Evolutionary conservation across 2,113 vertebrate genomes (phyloP), one percentile per base, ranked within the genome.

Genomic region (Isurus oxyrinchus): DNA sequence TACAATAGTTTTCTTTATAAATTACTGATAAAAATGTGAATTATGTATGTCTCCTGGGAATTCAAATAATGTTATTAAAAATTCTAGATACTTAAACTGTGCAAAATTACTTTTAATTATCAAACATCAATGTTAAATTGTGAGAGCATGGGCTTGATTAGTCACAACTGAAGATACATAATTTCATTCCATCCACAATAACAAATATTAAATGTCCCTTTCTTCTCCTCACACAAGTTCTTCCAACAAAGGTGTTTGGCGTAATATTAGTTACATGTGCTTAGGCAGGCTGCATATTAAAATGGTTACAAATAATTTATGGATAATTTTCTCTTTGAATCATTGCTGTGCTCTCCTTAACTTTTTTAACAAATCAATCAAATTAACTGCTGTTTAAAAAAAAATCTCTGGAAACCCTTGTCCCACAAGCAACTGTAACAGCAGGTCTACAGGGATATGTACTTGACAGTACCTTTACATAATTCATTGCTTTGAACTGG

Each of bases 281-380:
- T 63, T 63, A 40, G 59, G 90, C 59, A 63, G 40, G 59, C n/a
- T 94, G 90, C 27, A 94, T 40, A 16, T 94, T 63, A 63, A 94
- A 94, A 94, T 66, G 19, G 61, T 63, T 94, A 40, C 35, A 94
- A 94, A 94, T 63, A 63, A 66, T 66, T 94, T 40, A 94, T 94
- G 90, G 16, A 94, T 93, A 14, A 63, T 63, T 35, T 44, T 94
- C 90, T 94, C 59, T 63, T 94, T 66, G 35, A 94, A 94, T 5
- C n/a, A 63, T 19, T 40, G 19, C 59, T 94, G n/a, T 35, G n/a
- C 19, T 94, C 59, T n/a, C 16, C 90, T 63, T 94, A 94, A 63
- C 90, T 94, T 61, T 63, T 35, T 94, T 66, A 63, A 94, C 59
- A 94, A 94, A 94, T 94, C 90, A 63, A 66, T 94, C 90, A 94